Evolutionary conservation across 2,113 vertebrate species (phyloP).

Genomic region (Columbina picui): DNA sequence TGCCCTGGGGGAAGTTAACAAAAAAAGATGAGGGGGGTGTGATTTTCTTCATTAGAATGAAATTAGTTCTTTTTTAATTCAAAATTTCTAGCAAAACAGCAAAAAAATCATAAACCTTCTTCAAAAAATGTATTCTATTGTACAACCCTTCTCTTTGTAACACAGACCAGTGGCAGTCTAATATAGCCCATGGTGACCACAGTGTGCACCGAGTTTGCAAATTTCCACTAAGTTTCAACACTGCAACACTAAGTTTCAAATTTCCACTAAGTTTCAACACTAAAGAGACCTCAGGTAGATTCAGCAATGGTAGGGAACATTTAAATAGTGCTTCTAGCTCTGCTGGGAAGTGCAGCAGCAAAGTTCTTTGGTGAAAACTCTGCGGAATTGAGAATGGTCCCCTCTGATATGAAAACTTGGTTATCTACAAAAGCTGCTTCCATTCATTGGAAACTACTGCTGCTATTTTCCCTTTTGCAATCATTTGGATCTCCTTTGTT

Average conservation of each 20-base stretch:
- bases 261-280: not conserved
- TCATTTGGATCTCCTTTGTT: constrained; percentile 13
- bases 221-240: not conserved
- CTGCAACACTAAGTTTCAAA: not conserved
- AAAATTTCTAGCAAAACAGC: not conserved
- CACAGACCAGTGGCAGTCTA: not conserved
- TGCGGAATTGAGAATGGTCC: not conserved
- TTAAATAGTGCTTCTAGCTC: not conserved
- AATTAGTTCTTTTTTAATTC: not conserved
- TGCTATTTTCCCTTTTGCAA: not conserved
- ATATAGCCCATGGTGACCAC: fast-evolving
- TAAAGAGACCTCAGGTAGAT: not conserved
- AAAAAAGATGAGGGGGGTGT: not conserved
- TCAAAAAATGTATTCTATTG: not conserved
- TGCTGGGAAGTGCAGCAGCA: not conserved
- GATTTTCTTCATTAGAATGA: not conserved
- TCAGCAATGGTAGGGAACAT: not conserved
- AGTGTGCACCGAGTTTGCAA: not conserved
- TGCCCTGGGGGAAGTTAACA: not conserved
- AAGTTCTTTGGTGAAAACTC: not conserved
- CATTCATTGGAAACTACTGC: not conserved
- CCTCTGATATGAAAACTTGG: not conserved
- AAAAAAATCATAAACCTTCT: not conserved
- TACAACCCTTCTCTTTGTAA: not conserved
- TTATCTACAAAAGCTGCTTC: constrained; percentile 18